Evolutionary conservation across 2,113 vertebrate genomes (phyloP).

Genomic region (Anguilla rostrata): DNA sequence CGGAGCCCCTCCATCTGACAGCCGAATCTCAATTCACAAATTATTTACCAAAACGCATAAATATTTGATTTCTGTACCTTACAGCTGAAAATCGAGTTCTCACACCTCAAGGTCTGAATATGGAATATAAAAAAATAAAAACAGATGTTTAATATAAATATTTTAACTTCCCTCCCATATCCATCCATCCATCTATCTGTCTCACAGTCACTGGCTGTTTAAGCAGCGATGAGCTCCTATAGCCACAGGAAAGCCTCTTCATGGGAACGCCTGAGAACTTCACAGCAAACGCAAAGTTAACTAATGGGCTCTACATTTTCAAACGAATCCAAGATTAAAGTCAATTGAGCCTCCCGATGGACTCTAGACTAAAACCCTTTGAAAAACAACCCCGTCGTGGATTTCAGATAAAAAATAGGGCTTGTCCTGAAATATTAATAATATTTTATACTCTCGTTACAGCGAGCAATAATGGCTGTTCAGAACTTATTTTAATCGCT

Average conservation of each 20-base stretch:
- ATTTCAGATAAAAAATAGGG: conserved; percentile 76
- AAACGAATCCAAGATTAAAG: conserved; percentile 83
- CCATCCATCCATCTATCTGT: conserved; percentile 45
- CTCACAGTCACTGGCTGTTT: conserved; percentile 65
- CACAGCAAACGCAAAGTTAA: conserved; percentile 75
- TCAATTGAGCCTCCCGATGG: conserved; percentile 77
- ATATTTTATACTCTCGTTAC: conserved; percentile 79
- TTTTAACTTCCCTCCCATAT: conserved; percentile 38
- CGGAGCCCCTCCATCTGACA: conserved; percentile 40
- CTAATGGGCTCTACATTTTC: conserved; percentile 81
- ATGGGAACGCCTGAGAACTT: conserved; percentile 79
- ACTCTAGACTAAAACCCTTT: conserved; percentile 76
- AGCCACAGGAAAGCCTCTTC: conserved; percentile 74
- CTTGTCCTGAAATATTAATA: conserved; percentile 81
- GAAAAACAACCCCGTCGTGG: conserved; percentile 75
- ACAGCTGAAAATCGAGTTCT: conserved; percentile 40
- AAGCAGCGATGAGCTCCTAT: conserved; percentile 77
- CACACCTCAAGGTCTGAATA: conserved; percentile 44
- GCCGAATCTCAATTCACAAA: conserved; percentile 52
- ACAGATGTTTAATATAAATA: conserved; percentile 56
- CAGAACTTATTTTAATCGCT: conserved; percentile 62
- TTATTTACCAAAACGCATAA: conserved; percentile 51
- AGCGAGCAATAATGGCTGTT: conserved; percentile 74
- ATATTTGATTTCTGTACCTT: conserved; percentile 55
- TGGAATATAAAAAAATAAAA: conserved; percentile 48